Evolutionary conservation across 1,140 invertebrate genomes (phyloP).

Genomic region (Euglossa dilemma): DNA sequence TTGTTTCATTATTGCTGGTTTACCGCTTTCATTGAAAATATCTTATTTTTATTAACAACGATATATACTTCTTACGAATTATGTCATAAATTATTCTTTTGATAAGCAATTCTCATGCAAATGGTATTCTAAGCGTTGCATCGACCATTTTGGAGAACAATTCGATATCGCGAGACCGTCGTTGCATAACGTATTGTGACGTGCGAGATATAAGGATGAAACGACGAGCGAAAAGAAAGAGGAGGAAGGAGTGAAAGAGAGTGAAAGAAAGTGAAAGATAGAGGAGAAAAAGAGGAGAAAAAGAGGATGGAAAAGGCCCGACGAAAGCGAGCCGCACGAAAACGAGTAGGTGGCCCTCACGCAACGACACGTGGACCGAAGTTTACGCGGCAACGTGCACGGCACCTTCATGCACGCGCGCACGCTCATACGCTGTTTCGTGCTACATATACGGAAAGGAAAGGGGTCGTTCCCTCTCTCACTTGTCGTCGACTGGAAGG

Average conservation of each 20-base stretch:
- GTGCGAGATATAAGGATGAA: not conserved
- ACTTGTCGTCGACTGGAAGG: conserved; percentile 72
- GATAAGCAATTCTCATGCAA: not conserved
- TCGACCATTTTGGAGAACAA: not conserved
- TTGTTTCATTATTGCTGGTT: too few species aligned
- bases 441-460: conserved; percentile 68
- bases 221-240: not conserved
- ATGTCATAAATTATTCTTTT: too few species aligned
- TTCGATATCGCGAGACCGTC: not conserved
- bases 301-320: not conserved
- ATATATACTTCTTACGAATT: too few species aligned
- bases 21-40: too few species aligned
- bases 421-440: conserved; percentile 29
- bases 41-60: too few species aligned
- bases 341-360: conserved; percentile 57
- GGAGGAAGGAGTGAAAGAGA: not conserved
- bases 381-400: conserved; percentile 47
- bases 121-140: not conserved
- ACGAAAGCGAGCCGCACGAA: conserved; percentile 38
- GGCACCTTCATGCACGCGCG: conserved; percentile 17
- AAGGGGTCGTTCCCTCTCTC: conserved; percentile 70
- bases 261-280: not conserved
- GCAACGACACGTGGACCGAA: conserved; percentile 64
- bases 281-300: not conserved
- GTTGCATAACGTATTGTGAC: conserved; percentile 5